Base-by-base conservation (phyloP, 2,888 invertebrate genomes). In the Patella depressa region DNA sequence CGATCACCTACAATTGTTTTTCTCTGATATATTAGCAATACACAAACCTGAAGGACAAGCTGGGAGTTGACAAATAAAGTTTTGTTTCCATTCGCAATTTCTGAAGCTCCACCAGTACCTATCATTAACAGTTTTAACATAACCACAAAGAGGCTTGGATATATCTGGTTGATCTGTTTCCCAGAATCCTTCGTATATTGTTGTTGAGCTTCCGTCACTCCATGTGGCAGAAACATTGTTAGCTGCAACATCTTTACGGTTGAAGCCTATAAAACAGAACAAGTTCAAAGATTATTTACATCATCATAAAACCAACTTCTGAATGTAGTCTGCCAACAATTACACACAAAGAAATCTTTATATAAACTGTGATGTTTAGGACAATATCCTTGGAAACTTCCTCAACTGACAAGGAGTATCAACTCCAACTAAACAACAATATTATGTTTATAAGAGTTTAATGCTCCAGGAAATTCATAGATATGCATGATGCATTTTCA, bases 181-280 rank as follows among this genome's bases (percentile, higher is more conserved):
- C 84, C 84, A 83, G 75, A 81, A 84, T 11, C 79, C 83, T 53
- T 82, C 73, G 29, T 73, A 78, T 2, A 79, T 14, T 15, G 75
- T 74, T 17, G 78, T 72, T 2, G 53, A n/a, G 14, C 69, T 57
- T 11, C 81, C 82, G 73, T 82, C 76, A 19, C 80, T 79, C 84
- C 84, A 83, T 74, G 65, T n/a, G 15, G 55, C 45, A 34, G 69
- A 71, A n/a, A 69, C 29, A 4, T 54, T 70, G n/a, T 71, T 72
- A 17, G 53, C 34, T 2, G 69, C 29, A 24, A 54, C 34, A 65
- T 57, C 17, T 29, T 73, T 19, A 72, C 76, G 53, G 34, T 76
- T 73, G n/a, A 76, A 24, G 19, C 78, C 78, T 78, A 69, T 15
- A 53, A 24, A 12, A 3, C 4, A 69, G 14, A 19, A 53, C 24